A percentile compares a stretch with the other conserved stretches of the same genome.
Evolutionary conservation across 2,113 vertebrate species (phyloP).

Genomic region (Tetrao urogallus): DNA sequence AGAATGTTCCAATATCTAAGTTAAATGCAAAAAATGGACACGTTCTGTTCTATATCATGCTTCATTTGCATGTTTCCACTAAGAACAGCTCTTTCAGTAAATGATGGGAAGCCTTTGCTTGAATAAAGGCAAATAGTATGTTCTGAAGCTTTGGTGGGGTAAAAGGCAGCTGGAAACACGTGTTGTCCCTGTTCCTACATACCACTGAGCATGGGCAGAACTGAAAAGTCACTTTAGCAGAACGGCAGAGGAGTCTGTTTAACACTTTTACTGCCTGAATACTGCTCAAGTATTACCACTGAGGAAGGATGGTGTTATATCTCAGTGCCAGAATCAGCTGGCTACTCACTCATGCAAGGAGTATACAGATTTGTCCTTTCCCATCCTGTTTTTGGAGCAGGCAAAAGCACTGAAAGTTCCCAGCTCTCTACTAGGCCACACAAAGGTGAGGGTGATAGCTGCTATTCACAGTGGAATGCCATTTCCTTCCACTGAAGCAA

Average conservation of each 20-base stretch:
- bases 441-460: neutral
- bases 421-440: neutral
- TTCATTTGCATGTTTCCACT: neutral
- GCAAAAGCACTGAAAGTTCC: neutral
- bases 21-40: neutral
- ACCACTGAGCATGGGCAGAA: neutral
- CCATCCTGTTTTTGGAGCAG: neutral
- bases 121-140: neutral
- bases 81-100: neutral
- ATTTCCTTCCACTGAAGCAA: neutral
- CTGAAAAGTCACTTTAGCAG: neutral
- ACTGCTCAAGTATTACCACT: neutral
- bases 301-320: neutral
- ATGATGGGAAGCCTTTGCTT: neutral
- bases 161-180: neutral
- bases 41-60: neutral
- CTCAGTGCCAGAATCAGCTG: neutral
- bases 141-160: neutral
- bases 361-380: neutral
- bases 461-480: accelerated
- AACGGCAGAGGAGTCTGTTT: neutral
- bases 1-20: neutral
- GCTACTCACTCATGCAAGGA: neutral
- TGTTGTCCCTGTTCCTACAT: neutral
- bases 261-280: neutral